Conservation (phyloP, 1,140 invertebrate species). For the Chionoecetes opilio region DNA sequence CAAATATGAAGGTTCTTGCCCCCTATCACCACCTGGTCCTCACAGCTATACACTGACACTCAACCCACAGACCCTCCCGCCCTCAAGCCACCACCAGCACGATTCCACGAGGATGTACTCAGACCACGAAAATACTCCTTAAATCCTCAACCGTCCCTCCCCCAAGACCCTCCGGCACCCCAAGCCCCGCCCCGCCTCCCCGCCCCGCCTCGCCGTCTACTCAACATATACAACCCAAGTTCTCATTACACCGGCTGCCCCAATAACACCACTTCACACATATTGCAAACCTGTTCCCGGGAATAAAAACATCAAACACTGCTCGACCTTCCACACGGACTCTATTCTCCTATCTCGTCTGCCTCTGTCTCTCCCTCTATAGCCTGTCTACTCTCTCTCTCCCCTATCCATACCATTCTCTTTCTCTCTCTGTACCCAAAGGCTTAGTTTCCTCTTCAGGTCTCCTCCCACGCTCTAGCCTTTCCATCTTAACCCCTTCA, state of each 20-base stretch:
- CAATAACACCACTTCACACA: conserved; percentile 68
- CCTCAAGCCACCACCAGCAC: neutral
- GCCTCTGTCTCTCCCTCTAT: neutral
- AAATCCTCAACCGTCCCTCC: neutral
- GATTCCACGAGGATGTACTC: neutral
- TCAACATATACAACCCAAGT: conserved; percentile 43
- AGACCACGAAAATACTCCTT: neutral
- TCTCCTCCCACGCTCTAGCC: neutral
- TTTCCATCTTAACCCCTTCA: conserved; percentile 38
- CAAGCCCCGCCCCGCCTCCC: neutral
- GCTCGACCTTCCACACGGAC: neutral
- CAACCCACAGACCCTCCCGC: neutral
- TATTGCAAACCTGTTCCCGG: conserved; percentile 54
- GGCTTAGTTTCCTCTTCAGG: neutral
- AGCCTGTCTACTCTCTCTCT: neutral
- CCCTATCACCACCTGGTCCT: neutral
- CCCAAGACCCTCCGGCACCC: neutral
- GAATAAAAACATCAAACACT: conserved; percentile 54
- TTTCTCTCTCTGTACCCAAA: neutral
- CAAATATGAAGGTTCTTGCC: neutral
- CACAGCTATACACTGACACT: neutral
- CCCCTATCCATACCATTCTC: conserved; percentile 14
- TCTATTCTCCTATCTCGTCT: conserved; percentile 16
- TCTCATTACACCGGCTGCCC: conserved; percentile 48
- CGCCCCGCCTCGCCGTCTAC: neutral